Conservation (phyloP, 2,888 invertebrate species). For the Antheraea yamamai region DNA sequence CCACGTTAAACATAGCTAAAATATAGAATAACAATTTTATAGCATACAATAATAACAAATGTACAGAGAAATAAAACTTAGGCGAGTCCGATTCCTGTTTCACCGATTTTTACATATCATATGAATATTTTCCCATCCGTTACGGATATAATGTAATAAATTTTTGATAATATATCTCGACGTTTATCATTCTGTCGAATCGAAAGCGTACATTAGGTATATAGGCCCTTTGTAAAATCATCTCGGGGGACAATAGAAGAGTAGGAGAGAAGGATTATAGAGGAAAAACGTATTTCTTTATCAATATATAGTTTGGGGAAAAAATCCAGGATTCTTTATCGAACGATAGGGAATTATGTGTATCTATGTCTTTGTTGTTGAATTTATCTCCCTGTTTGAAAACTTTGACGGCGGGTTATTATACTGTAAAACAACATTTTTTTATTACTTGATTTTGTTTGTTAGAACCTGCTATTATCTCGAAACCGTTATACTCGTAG, state of each 20-base stretch:
- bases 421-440: too few species aligned
- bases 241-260: not conserved
- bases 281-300: not conserved
- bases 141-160: not conserved
- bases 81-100: not conserved
- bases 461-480: too few species aligned
- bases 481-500: too few species aligned
- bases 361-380: not conserved
- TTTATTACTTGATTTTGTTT: too few species aligned
- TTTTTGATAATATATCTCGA: not conserved
- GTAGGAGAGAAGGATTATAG: not conserved
- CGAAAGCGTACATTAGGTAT: not conserved
- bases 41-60: not conserved
- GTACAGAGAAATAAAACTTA: not conserved
- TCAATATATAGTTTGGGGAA: not conserved
- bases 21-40: too few species aligned
- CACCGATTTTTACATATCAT: not conserved
- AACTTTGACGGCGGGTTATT: not conserved
- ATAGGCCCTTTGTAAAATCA: not conserved
- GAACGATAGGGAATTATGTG: not conserved
- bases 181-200: constrained; percentile 1
- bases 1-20: too few species aligned
- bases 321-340: not conserved
- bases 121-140: not conserved
- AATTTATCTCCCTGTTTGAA: not conserved